Base-by-base conservation (phyloP, 2,113 vertebrate species). In the Amphiprion ocellaris region DNA sequence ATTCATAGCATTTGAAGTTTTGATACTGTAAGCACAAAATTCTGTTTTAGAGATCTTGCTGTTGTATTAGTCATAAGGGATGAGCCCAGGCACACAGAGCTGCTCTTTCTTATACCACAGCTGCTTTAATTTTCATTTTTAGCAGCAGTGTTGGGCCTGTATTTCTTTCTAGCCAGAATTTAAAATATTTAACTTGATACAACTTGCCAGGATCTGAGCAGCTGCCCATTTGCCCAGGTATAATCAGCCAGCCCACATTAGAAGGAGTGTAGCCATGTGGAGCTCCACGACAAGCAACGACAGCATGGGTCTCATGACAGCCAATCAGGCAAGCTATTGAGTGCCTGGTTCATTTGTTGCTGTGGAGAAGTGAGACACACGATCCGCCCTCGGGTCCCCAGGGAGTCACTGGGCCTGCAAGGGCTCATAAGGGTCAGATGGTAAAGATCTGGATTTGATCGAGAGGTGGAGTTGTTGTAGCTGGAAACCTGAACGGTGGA, bases 401-500 rank as follows among this genome's bases (percentile, higher is more conserved):
- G 81, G 81, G 91, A 88, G 49, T 56, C 61, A 6, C 65, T 37
- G 2, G 72, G 85, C 52, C 58, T 71, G 78, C 49, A 73, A 78
- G 80, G 81, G 68, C 73, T 88, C 24, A 37, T 78, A 37, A 77
- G 87, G 90, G 89, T 93, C 92, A 92, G 64, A 79, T 92, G 83
- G 87, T 86, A 91, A 84, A 86, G 81, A 88, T 91, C 78, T 91
- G 85, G 86, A 86, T 87, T 87, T 52, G 82, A 92, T 88, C 87
- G 81, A 54, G 74, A 62, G 55, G 17, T 17, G 44, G 26, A 12
- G 47, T 30, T 46, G 46, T 50, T 61, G 66, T 61, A 28, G 41
- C 70, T 49, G 63, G 89, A 86, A 91, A 89, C 55, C 59, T 69
- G 79, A 92, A 84, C 69, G 55, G 64, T 41, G 33, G 60, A 61